Percentiles rank a stretch among this genome's conserved stretches.
phyloP scores from a whole-genome alignment of 2,888 invertebrate genomes.

The Hirtodrosophila cameraria region DNA sequence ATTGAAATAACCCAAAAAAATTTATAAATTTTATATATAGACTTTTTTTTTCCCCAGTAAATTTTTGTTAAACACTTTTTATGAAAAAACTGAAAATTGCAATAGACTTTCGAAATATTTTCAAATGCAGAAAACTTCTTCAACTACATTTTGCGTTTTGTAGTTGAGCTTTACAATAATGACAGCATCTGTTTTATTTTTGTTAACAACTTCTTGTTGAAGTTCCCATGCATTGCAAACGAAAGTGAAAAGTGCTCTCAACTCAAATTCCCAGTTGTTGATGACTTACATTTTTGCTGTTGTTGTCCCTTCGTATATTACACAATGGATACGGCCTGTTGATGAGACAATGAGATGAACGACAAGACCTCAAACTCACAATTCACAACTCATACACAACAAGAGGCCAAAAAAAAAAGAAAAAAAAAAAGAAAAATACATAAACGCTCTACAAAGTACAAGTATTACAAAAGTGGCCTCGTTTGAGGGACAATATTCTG shows the following conservation, averaged over 20 bases:
- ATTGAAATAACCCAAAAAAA: too few relatives aligned
- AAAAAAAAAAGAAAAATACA: too few relatives aligned
- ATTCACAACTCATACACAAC: too few relatives aligned
- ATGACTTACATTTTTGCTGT: slow-evolving; percentile 35
- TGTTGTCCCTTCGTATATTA: slow-evolving; percentile 55
- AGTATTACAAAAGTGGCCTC: slow-evolving; percentile 25
- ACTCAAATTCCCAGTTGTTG: slow-evolving; percentile 31
- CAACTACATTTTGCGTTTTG: too few relatives aligned
- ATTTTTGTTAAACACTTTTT: too few relatives aligned
- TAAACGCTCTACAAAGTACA: slow-evolving; percentile 25
- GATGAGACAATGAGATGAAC: slow-evolving; percentile 33
- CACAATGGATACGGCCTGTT: slow-evolving; percentile 61
- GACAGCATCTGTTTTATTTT: slow-evolving; percentile 23
- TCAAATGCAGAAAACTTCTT: too few relatives aligned
- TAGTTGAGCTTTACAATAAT: slow-evolving; percentile 4
- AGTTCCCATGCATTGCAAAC: slow-evolving; percentile 53
- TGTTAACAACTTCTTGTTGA: slow-evolving; percentile 24
- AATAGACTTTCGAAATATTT: too few relatives aligned
- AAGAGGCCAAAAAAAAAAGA: too few relatives aligned
- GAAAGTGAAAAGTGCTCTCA: slow-evolving; percentile 65
- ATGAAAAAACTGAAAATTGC: too few relatives aligned
- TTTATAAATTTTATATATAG: background rate
- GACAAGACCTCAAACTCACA: slow-evolving; percentile 14
- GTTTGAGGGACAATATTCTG: slow-evolving; percentile 59
- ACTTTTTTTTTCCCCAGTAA: too few relatives aligned